Base-by-base conservation (phyloP, 2,888 invertebrate species). In the Hemaris fuciformis region DNA sequence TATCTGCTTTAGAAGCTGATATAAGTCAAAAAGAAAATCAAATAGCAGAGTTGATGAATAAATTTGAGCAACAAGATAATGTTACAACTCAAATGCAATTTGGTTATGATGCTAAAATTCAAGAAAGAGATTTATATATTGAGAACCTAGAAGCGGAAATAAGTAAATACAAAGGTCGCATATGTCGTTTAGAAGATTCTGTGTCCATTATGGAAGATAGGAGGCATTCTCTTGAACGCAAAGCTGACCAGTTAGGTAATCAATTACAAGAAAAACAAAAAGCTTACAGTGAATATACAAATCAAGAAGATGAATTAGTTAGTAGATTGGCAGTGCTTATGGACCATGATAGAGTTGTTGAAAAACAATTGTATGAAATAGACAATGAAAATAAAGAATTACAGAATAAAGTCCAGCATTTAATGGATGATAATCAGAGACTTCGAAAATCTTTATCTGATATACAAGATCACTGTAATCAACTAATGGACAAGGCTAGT, bases 91-190 rank as follows among this genome's bases (percentile, higher is more conserved):
- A 89, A 77, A 76, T 85, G 45, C 84, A 85, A 68, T 88, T 83
- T 76, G 93, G 93, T 3, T 88, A 94, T 59, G 94, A 95, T 65
- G 95, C 95, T 1, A 96, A 96, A 84, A 81, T 97, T 10, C 95
- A 95, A 78, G 96, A 97, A 81, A 91, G 95, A 65, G 95, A 96
- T 77, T 91, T 95, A 57, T 95, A 95, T 66, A 95, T 96, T 61
- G 96, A 97, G 82, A 95, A 94, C 42, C 87, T 96, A 63, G 95
- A 96, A 81, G 84, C 91, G 27, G 96, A 96, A 74, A 91, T 95
- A 58, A 86, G 81, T 2, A 94, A 94, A 72, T 94, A 95, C 61
- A 95, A 94, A 71, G 93, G 93, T 6, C 94, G 95, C 72, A 94
- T 95, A 42, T 89, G 93, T 34, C 94, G 94, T 38, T 91, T 96